Base-by-base conservation (phyloP, 2,888 invertebrate species). In the Melikaiella ostensackeni region DNA sequence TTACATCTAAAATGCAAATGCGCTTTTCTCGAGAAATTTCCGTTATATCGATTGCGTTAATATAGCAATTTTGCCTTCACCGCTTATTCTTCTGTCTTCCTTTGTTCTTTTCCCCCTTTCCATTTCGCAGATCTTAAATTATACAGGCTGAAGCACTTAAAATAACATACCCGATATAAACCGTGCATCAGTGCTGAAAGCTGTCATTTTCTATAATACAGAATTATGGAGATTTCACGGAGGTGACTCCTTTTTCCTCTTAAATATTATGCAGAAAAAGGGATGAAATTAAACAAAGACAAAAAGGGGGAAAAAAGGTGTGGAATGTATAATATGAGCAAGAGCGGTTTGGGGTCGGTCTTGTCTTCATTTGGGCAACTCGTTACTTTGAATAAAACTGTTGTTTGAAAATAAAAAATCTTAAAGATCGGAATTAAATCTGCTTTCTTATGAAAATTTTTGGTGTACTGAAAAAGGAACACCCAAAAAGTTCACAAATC, bases 141-240 rank as follows among this genome's bases (percentile, higher is more conserved):
- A 89, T 90, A 89, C 88, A 88, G 87, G 85, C 87, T 84, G 86
- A 86, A 84, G 85, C 88, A 89, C 90, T 90, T 91, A 90, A 90
- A 91, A 91, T 90, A 91, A 90, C 89, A 89, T 88, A 88, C 85
- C 87, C 88, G 86, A 89, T 89, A 90, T 89, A 90, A 90, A 90
- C 88, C 88, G 87, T 87, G 88, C 89, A 90, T 91, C 90, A 89
- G 85, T 87, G 86, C 85, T 91, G 89, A 91, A 90, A 91, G 90
- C 90, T 89, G 90, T 91, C 90, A 90, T 91, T 91, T 91, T 89
- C 87, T 87, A 86, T 89, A 89, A 89, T 89, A 88, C 86, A 86
- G 89, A 90, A 91, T 91, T 91, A 90, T 90, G 91, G 88, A 88
- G 87, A 90, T 91, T 88, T 82, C 84, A 83, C 83, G 83, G 42